Conservation (phyloP, 2,888 invertebrate species). For the Sarcophaga rosellei region DNA sequence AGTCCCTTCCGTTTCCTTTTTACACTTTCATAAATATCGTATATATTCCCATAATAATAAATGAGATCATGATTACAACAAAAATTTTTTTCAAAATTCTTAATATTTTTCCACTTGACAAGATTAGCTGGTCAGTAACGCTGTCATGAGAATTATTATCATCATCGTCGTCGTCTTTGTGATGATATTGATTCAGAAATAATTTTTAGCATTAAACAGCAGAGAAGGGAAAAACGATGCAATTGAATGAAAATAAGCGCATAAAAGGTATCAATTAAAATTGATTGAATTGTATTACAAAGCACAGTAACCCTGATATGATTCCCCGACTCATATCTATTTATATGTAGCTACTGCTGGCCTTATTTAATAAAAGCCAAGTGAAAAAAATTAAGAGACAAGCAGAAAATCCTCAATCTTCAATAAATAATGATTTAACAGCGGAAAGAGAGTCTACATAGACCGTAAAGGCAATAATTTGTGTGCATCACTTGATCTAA, state of each 20-base stretch:
- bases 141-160: neutral
- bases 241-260: conserved; percentile 62
- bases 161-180: neutral
- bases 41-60: conserved; percentile 56
- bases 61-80: conserved; percentile 28
- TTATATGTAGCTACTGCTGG: no score
- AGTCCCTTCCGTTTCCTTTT: conserved; percentile 55
- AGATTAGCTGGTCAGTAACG: conserved; percentile 41
- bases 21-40: neutral
- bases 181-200: neutral
- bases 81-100: neutral
- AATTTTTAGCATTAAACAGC: neutral
- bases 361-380: neutral
- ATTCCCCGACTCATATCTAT: neutral
- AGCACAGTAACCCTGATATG: conserved; percentile 12
- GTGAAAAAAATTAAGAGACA: neutral
- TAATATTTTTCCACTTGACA: neutral
- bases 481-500: conserved; percentile 49
- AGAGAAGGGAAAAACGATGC: neutral
- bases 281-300: conserved; percentile 75
- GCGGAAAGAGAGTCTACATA: neutral
- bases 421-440: conserved; percentile 63
- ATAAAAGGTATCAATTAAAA: conserved; percentile 79
- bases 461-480: neutral
- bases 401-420: conserved; percentile 45